phyloP scores from a whole-genome alignment of 53 echinoderm and acorn worm species.

The Crossaster papposus region DNA sequence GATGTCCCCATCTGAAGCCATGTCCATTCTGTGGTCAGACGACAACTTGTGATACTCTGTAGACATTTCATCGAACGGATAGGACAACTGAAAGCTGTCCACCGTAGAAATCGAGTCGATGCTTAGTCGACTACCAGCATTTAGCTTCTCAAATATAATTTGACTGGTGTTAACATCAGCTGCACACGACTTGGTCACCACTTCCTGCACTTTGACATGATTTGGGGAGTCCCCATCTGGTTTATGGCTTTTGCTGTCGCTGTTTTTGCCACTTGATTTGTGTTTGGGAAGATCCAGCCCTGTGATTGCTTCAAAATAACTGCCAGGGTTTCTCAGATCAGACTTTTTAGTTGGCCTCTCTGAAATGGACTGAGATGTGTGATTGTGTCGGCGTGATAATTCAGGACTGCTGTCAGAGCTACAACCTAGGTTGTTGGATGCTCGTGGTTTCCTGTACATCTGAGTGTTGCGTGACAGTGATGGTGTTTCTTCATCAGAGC shows the following conservation, averaged over 20 bases:
- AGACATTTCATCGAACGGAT: slow-evolving; percentile 89
- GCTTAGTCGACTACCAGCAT: slow-evolving; percentile 67
- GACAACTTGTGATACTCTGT: slow-evolving; percentile 75
- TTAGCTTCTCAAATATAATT: slow-evolving; percentile 30
- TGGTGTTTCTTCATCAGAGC: slow-evolving; percentile 75
- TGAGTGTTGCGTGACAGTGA: slow-evolving; percentile 40
- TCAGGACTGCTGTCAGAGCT: slow-evolving; percentile 93
- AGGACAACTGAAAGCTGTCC: slow-evolving; percentile 76
- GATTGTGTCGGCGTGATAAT: slow-evolving; percentile 57
- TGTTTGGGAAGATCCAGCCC: slow-evolving; percentile 21
- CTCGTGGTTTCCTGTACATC: slow-evolving; percentile 75
- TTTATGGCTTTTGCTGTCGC: neutral
- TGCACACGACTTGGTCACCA: slow-evolving; percentile 13
- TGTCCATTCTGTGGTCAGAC: slow-evolving; percentile 70
- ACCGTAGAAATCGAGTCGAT: slow-evolving; percentile 85
- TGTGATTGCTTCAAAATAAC: slow-evolving; percentile 29
- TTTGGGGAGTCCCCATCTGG: neutral
- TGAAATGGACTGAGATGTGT: slow-evolving; percentile 29
- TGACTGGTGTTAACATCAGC: slow-evolving; percentile 18
- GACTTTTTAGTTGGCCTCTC: neutral
- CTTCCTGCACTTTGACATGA: slow-evolving; percentile 26
- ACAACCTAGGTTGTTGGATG: slow-evolving; percentile 85
- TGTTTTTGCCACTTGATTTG: slow-evolving; percentile 20
- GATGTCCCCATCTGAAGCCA: slow-evolving; percentile 55
- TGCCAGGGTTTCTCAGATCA: neutral